These are phyloP conservation scores for Gymnoscopelus microlampas DNA, from an alignment of 2,797 vertebrate species.

Conservation along the genomic window DNA sequence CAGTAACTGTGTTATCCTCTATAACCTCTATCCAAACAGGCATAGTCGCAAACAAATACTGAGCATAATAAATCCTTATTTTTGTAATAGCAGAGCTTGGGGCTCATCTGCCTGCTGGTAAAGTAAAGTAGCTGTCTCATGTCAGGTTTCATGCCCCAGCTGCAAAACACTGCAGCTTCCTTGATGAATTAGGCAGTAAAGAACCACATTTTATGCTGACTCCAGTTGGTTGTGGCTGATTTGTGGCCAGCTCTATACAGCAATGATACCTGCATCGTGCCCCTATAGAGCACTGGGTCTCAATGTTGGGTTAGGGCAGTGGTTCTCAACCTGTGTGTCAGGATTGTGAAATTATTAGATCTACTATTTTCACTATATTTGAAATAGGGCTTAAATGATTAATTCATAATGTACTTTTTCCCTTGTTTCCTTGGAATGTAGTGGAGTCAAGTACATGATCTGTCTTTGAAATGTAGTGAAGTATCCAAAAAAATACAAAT, in stretches of 20 bases:
- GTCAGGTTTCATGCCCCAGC: constrained; percentile 16
- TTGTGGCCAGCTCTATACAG: constrained; percentile 18
- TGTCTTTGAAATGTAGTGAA: too few species aligned
- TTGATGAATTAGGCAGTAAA: constrained; percentile 46
- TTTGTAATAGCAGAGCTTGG: constrained; percentile 8
- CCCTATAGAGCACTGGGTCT: constrained; percentile 13
- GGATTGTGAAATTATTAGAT: too few species aligned
- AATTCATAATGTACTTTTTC: too few species aligned
- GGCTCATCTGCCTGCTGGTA: constrained; percentile 5
- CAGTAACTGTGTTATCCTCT: constrained; percentile 9
- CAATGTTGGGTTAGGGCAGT: too few species aligned
- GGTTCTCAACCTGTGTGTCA: too few species aligned
- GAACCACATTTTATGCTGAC: constrained; percentile 40
- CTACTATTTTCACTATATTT: too few species aligned
- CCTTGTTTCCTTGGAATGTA: too few species aligned
- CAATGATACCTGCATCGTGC: constrained; percentile 26
- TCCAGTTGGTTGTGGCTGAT: constrained; percentile 25
- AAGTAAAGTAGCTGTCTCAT: constrained; percentile 17
- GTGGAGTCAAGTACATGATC: too few species aligned
- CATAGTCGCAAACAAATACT: constrained; percentile 22
- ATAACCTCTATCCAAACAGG: constrained; percentile 7
- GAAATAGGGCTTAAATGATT: too few species aligned
- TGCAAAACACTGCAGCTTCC: constrained; percentile 18
- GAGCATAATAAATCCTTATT: constrained; percentile 16
- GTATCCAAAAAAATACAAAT: too few species aligned